phyloP scores from a whole-genome alignment of 2,113 vertebrate species.

The Erythrocebus patas region DNA sequence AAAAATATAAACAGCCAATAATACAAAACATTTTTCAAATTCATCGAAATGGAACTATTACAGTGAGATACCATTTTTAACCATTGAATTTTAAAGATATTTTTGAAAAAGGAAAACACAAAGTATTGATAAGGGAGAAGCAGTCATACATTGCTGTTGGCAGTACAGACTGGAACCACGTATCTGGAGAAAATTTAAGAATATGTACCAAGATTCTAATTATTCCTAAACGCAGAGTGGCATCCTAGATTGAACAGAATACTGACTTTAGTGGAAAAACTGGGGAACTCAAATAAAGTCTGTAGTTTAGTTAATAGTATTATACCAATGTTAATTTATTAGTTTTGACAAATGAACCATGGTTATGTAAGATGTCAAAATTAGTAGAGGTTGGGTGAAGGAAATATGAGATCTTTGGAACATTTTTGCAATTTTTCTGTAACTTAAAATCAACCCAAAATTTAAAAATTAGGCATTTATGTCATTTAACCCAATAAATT shows the following conservation, averaged over 20 bases:
- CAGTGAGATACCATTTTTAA: background rate
- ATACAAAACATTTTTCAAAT: background rate
- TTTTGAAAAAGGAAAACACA: background rate
- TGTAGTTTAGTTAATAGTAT: background rate
- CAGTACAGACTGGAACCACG: background rate
- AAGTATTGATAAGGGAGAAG: background rate
- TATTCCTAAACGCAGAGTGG: background rate
- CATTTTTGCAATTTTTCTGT: background rate
- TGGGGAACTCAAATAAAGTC: background rate
- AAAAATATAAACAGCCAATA: background rate
- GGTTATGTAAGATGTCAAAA: background rate
- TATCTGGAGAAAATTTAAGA: background rate
- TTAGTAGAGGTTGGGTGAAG: background rate
- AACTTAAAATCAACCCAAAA: background rate
- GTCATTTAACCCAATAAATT: background rate
- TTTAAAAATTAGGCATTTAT: background rate
- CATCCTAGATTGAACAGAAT: background rate
- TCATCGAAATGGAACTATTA: background rate
- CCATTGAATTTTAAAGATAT: background rate
- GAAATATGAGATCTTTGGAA: background rate
- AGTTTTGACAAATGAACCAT: background rate
- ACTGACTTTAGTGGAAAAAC: background rate
- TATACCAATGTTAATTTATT: background rate
- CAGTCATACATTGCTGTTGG: background rate
- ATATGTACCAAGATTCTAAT: background rate